Percentiles rank a stretch among this genome's conserved stretches.
phyloP scores from a whole-genome alignment of 1,140 invertebrate genomes.

The Nymphalis io region DNA sequence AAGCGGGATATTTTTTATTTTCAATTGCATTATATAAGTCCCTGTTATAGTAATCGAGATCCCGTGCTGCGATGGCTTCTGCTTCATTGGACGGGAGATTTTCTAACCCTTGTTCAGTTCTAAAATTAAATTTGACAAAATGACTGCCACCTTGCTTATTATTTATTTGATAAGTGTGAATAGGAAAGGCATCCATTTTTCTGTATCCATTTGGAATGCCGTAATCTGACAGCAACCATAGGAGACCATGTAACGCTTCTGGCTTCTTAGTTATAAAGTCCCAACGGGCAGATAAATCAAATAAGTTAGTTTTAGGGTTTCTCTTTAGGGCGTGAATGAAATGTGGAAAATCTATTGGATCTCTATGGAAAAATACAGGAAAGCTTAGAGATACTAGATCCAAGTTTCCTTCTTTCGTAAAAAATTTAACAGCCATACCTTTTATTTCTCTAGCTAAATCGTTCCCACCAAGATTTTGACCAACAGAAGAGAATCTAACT shows the following conservation, averaged over 20 bases:
- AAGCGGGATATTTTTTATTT: slow-evolving; percentile 84
- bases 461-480: slow-evolving; percentile 90
- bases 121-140: slow-evolving; percentile 88
- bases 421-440: slow-evolving; percentile 87
- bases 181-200: slow-evolving; percentile 84
- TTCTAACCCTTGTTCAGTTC: slow-evolving; percentile 87
- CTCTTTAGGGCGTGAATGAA: slow-evolving; percentile 83
- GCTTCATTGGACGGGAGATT: slow-evolving; percentile 74
- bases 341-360: slow-evolving; percentile 83
- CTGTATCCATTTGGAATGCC: slow-evolving; percentile 94
- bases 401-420: slow-evolving; percentile 88
- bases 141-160: slow-evolving; percentile 81
- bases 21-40: slow-evolving; percentile 63
- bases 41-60: slow-evolving; percentile 56
- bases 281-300: slow-evolving; percentile 91
- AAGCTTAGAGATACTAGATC: slow-evolving; percentile 87
- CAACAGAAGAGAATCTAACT: slow-evolving; percentile 88
- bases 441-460: slow-evolving; percentile 86
- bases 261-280: slow-evolving; percentile 92
- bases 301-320: slow-evolving; percentile 85
- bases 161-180: slow-evolving; percentile 86
- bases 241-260: slow-evolving; percentile 89
- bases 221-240: slow-evolving; percentile 92
- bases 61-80: slow-evolving; percentile 35
- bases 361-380: slow-evolving; percentile 86